Evolutionary conservation across 2,797 vertebrate genomes (phyloP), one percentile per base, ranked within the genome.

Genomic region (Salmo trutta): DNA sequence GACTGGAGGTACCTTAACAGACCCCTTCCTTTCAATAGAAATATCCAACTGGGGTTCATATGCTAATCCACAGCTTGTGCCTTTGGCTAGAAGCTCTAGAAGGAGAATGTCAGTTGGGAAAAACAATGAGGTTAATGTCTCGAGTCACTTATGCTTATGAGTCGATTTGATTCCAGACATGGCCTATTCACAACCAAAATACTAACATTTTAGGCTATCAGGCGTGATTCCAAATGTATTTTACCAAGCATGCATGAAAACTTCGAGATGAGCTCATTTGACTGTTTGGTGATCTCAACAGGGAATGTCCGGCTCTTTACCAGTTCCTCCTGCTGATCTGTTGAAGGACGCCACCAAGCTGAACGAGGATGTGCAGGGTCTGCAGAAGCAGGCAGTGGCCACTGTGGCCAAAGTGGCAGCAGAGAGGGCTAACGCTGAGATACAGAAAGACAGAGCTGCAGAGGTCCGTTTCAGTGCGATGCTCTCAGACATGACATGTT

Each of bases 1-100:
- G 12, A 3, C 69, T 95, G 70, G 85, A 94, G 94, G 94, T 95
- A 81, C 12, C 24, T 27, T 5, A 33, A 36, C 73, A 2, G 31
- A 74, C 56, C 21, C 21, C 7, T 36, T 36, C 21, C 68, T n/a
- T 33, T 31, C 66, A 33, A 16, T 33, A 2, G 56, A 53, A 1
- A 73, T 76, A 36, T 62, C 31, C 24, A 19, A n/a, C 12, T 70
- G 52, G 24, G n/a, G 17, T 59, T 4, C 62, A 59, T 29, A 77
- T 67, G 17, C 59, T 52, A 73, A 77, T 71, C 16, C 36, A 15
- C 53, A 71, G 53, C 27, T 70, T 76, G 52, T 62, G 75, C 31
- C 17, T 31, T 51, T 10, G 17, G 21, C 59, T 10, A 64, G 8
- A 64, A 24, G n/a, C 21, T 29, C 41, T 53, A 56, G 29, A 33